Evolutionary conservation across 2,888 invertebrate species (phyloP), one percentile per base, ranked within the genome.

Genomic region (Nemurella pictetii): DNA sequence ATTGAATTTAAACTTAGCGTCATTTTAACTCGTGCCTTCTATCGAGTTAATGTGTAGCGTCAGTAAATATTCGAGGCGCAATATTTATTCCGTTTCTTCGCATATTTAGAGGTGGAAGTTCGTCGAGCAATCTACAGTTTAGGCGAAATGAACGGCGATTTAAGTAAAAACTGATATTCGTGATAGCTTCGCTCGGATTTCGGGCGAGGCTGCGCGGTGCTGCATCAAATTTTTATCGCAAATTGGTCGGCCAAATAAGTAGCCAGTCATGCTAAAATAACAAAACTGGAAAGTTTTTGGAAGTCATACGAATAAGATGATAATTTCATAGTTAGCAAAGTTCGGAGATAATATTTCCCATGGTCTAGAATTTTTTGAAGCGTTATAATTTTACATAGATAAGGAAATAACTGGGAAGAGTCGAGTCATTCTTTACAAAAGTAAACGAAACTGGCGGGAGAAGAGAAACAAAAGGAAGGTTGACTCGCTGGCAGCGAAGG

Each of bases 371-470:
- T 75, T 27, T 75, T 75, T 75, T 27, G 27, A 75, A 26, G 75
- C 75, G 75, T 75, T 28, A 75, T 75, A 75, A 75, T 75, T 27
- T 75, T 75, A 26, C 28, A 26, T 27, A 75, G 75, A 75, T 75
- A 75, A 75, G 75, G 75, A 75, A 75, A 75, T 75, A 75, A 75
- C 75, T n/a, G 26, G 27, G 75, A 26, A 27, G 28, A 27, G 4
- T 26, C 27, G 28, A 75, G 4, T 28, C 75, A 75, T 75, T 75
- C 75, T 75, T 75, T 27, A 75, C 75, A 75, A 75, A 75, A 75
- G 75, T 75, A 75, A 75, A 75, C 75, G 75, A 75, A 75, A 26
- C 75, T 9, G 28, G 75, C 75, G 75, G 75, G 26, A 75, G 75
- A 75, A 75, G 27, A 75, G 75, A 75, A 75, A 75, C 75, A 75